These are phyloP conservation scores for Nasonia oneida DNA, from an alignment of 2,888 invertebrate species.

Conservation along the genomic window DNA sequence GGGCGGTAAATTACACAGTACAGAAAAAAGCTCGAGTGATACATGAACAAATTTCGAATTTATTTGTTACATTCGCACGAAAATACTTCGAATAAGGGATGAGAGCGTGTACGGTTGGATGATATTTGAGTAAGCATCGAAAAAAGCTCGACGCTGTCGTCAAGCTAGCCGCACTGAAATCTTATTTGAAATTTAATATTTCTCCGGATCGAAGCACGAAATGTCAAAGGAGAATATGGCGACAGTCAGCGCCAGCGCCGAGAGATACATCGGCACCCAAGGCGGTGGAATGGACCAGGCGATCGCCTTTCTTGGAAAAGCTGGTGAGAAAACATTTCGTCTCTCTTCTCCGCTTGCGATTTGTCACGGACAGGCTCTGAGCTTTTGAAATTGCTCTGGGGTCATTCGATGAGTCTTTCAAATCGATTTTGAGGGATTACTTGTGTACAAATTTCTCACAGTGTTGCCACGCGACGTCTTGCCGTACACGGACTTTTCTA, in stretches of 20 bases:
- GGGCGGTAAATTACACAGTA: too few species aligned
- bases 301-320: conserved; percentile 93
- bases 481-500: too few species aligned
- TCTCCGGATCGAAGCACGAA: conserved; percentile 62
- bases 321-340: conserved; percentile 79
- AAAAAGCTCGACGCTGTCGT: not conserved
- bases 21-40: too few species aligned
- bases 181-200: conserved; percentile 45
- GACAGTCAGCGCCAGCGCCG: conserved; percentile 92
- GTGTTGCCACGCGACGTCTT: too few species aligned
- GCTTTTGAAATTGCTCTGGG: not conserved
- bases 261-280: conserved; percentile 97
- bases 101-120: not conserved
- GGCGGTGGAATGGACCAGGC: conserved; percentile 99
- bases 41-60: too few species aligned
- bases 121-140: not conserved
- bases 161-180: not conserved
- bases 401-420: not conserved
- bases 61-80: not conserved
- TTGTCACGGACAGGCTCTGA: not conserved
- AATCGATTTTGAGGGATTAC: not conserved
- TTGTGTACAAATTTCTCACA: too few species aligned
- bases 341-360: not conserved
- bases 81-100: not conserved
- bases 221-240: conserved; percentile 85